Conservation (phyloP, 2,113 vertebrate species). For the Gorsachius goisagi region DNA sequence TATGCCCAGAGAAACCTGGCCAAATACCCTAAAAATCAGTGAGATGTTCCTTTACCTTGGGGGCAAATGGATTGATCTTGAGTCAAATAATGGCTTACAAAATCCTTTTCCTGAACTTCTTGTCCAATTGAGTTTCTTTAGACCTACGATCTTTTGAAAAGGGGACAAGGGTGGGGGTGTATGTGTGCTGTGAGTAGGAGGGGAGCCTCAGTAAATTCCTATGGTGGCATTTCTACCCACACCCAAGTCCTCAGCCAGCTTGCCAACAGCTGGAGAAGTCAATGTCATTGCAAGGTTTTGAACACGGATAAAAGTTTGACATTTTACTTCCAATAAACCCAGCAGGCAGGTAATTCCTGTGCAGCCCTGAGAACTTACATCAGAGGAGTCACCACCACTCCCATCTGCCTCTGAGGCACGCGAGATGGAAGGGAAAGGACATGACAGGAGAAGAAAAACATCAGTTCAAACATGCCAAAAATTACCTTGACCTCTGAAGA, state of each 20-base stretch:
- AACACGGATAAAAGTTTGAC: not conserved
- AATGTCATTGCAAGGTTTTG: not conserved
- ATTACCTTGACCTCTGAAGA: not conserved
- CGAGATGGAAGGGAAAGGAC: not conserved
- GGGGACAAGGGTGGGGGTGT: accelerated
- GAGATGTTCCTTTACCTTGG: not conserved
- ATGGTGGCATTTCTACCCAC: not conserved
- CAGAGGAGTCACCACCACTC: no score
- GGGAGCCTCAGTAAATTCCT: not conserved
- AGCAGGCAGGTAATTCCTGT: not conserved
- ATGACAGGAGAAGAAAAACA: not conserved
- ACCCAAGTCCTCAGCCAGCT: not conserved
- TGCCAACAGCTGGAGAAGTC: not conserved
- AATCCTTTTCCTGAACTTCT: not conserved
- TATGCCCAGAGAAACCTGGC: not conserved
- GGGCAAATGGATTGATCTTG: not conserved
- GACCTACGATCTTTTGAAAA: not conserved
- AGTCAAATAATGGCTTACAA: not conserved
- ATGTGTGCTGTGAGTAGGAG: not conserved
- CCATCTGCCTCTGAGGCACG: not conserved
- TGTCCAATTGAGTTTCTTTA: not conserved
- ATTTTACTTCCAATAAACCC: not conserved
- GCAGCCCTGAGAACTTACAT: not conserved
- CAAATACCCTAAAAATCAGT: not conserved
- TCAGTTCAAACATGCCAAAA: not conserved